Evolutionary conservation across 2,797 vertebrate species (phyloP), one percentile per base, ranked within the genome.

Genomic region (Gallinago solitaria): DNA sequence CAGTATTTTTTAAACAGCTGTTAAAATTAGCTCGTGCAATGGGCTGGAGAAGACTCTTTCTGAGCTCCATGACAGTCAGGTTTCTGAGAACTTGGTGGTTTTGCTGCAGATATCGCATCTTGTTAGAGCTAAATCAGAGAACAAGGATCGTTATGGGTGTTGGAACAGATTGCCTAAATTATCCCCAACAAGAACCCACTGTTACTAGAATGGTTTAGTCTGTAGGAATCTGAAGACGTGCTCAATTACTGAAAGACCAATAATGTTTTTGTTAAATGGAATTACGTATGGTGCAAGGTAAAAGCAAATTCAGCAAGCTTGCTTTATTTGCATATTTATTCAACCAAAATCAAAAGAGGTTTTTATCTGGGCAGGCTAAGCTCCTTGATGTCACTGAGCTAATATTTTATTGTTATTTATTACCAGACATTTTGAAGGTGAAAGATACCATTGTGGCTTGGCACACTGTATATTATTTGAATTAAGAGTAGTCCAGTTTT

Each of bases 351-450:
- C 27, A 89, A 39, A 74, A 85, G 27, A 65, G 16, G 30, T 65
- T 89, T 60, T 20, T 83, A 83, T 61, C 24, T 69, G 53, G 78
- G 37, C 13, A 45, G 0, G 6, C 19, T 37, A 81, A 90, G 51
- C 23, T 84, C 57, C 53, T 35, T 83, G 61, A 64, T 81, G 47
- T 74, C 39, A 76, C 76, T 59, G 54, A 81, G 61, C 12, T 89
- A 83, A 78, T 83, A 83, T 25, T 91, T 96, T 83, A 65, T 77
- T 68, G 25, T 81, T 93, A 71, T 83, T 89, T 95, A 59, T 89
- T 85, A 48, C 30, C 28, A 73, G 51, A 23, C 7, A 65, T 91
- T 94, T 91, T 93, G 87, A 91, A 89, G 61, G 57, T 91, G 83
- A 89, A 90, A 35, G 30, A 50, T 91, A 59, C 63, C n/a, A 4